A percentile compares a stretch with the other conserved stretches of the same genome.
phyloP scores from a whole-genome alignment of 2,888 invertebrate genomes.

The Lepidocyrtinus sp. region DNA sequence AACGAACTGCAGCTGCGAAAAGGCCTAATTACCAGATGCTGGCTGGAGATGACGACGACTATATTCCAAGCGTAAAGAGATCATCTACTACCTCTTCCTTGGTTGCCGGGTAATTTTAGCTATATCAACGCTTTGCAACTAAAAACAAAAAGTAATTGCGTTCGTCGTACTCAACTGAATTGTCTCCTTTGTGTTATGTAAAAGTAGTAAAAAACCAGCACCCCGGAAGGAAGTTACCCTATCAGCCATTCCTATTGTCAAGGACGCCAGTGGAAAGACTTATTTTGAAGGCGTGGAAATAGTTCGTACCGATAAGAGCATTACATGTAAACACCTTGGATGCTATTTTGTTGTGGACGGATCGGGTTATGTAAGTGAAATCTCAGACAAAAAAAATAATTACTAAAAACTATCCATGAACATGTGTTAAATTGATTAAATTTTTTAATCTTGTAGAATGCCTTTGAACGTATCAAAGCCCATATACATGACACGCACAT shows the following conservation, averaged over 20 bases:
- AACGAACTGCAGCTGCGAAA: slow-evolving; percentile 44
- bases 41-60: slow-evolving; percentile 54
- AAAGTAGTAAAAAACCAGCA: slow-evolving; percentile 31
- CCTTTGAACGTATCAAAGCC: slow-evolving; percentile 51
- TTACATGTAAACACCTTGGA: slow-evolving; percentile 49
- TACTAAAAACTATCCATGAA: not conserved
- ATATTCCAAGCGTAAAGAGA: slow-evolving; percentile 26
- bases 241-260: slow-evolving; percentile 56
- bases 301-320: slow-evolving; percentile 55
- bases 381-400: too few relatives aligned
- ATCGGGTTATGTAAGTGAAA: slow-evolving; percentile 1
- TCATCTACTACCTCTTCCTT: not conserved
- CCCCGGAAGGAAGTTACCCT: slow-evolving; percentile 53
- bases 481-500: slow-evolving; percentile 54
- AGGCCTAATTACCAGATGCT: slow-evolving; percentile 49
- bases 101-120: not conserved
- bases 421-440: not conserved
- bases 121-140: too few relatives aligned
- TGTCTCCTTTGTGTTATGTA: not conserved
- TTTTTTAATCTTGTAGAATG: slow-evolving; percentile 22
- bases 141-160: too few relatives aligned
- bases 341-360: slow-evolving; percentile 37
- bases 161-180: too few relatives aligned
- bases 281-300: slow-evolving; percentile 58
- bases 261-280: slow-evolving; percentile 55